A percentile compares a stretch with the other conserved stretches of the same genome.
These are phyloP conservation scores for Aplysia californica DNA, from an alignment of 1,140 invertebrate species.

Conservation along the genomic window DNA sequence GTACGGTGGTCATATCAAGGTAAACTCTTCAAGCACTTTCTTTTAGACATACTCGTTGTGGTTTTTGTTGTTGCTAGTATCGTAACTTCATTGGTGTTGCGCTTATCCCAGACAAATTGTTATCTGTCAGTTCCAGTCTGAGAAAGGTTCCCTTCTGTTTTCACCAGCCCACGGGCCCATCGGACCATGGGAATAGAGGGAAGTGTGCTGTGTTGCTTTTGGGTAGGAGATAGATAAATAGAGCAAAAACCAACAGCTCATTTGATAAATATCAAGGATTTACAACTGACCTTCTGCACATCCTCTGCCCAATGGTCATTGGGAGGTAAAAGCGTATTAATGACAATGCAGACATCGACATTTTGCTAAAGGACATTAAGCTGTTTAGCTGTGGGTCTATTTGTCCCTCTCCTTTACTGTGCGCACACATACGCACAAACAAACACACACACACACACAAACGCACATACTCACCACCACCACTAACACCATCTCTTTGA, in stretches of 20 bases:
- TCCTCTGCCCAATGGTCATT: no score
- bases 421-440: no score
- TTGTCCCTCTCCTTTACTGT: no score
- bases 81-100: background rate
- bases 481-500: no score
- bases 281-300: background rate
- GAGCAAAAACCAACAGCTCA: background rate
- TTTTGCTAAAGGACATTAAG: no score
- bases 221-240: background rate
- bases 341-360: no score
- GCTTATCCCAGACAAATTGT: background rate
- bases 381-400: no score
- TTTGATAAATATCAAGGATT: background rate
- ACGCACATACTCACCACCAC: no score
- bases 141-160: background rate
- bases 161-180: background rate
- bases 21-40: no score
- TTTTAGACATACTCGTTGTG: no score
- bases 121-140: background rate
- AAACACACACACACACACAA: no score
- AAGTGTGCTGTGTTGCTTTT: background rate
- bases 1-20: conserved; percentile 59
- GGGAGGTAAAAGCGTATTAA: no score
- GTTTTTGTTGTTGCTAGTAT: background rate
- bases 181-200: background rate